These are phyloP conservation scores for Oxycera nigricornis DNA, from an alignment of 2,888 invertebrate species.

Conservation along the genomic window DNA sequence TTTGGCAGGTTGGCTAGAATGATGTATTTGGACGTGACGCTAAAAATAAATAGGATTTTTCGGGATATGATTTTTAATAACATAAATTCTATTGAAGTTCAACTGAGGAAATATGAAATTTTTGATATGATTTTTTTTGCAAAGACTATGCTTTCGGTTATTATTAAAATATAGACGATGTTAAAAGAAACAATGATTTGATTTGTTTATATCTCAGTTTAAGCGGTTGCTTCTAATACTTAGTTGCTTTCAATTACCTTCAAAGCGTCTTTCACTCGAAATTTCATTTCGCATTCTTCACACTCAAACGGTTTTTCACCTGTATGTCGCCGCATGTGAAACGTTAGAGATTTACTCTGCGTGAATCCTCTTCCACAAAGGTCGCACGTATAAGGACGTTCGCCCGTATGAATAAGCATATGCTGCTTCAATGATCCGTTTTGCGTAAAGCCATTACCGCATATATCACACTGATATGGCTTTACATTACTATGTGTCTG, in stretches of 20 bases:
- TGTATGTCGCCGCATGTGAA: conserved; percentile 56
- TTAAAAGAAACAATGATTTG: too few relatives aligned
- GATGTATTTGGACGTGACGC: conserved; percentile 53
- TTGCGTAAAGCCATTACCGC: conserved; percentile 56
- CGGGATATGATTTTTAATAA: too few relatives aligned
- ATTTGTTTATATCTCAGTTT: too few relatives aligned
- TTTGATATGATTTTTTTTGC: too few relatives aligned
- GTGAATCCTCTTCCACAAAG: conserved; percentile 55
- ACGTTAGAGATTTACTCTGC: conserved; percentile 56
- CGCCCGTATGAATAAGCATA: conserved; percentile 56
- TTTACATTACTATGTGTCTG: conserved; percentile 54
- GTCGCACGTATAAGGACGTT: conserved; percentile 55
- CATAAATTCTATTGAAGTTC: too few relatives aligned
- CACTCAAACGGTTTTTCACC: conserved; percentile 57
- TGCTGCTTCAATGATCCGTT: conserved; percentile 57
- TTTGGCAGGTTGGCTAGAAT: conserved; percentile 41
- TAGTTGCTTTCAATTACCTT: conserved; percentile 49
- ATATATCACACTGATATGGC: conserved; percentile 53
- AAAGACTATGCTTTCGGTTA: too few relatives aligned
- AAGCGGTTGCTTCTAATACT: too few relatives aligned
- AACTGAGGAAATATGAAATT: too few relatives aligned
- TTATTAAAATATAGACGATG: too few relatives aligned
- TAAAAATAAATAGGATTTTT: conserved; percentile 44
- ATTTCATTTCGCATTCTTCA: conserved; percentile 53
- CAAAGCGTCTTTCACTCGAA: conserved; percentile 57